Evolutionary conservation across 2,797 vertebrate genomes (phyloP).

Genomic region (Anabacerthia variegaticeps): DNA sequence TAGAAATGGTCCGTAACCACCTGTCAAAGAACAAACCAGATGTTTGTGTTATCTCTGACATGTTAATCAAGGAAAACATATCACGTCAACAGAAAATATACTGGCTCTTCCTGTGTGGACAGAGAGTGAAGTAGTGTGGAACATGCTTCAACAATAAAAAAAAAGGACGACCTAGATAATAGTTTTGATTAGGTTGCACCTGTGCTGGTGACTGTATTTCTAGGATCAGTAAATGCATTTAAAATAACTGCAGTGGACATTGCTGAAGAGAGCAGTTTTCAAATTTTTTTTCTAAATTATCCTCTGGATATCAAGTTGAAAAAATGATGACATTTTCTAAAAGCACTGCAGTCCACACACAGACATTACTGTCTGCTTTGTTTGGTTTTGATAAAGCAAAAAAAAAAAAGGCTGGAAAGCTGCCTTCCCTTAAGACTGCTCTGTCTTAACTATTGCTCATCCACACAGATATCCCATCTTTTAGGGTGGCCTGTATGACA

Average conservation of each 20-base stretch:
- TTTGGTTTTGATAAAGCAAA: neutral
- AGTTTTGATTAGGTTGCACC: neutral
- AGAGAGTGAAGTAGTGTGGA: neutral
- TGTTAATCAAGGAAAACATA: neutral
- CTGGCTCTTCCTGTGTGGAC: neutral
- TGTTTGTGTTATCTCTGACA: neutral
- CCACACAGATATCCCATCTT: neutral
- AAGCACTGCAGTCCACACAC: neutral
- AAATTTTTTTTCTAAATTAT: neutral
- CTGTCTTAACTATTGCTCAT: neutral
- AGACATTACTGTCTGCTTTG: neutral
- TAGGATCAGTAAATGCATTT: neutral
- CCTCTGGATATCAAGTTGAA: neutral
- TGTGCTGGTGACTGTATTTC: neutral
- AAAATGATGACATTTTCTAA: neutral
- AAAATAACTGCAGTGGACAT: neutral
- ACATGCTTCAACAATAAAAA: neutral
- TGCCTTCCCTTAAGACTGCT: neutral
- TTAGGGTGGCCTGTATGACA: neutral
- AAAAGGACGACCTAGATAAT: neutral
- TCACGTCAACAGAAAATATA: neutral
- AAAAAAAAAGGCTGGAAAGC: neutral
- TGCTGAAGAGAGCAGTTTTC: neutral
- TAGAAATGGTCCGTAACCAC: conserved; percentile 98
- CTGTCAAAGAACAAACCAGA: conserved; percentile 71